phyloP scores from a whole-genome alignment of 2,797 vertebrate species.

The Paguma larvata region DNA sequence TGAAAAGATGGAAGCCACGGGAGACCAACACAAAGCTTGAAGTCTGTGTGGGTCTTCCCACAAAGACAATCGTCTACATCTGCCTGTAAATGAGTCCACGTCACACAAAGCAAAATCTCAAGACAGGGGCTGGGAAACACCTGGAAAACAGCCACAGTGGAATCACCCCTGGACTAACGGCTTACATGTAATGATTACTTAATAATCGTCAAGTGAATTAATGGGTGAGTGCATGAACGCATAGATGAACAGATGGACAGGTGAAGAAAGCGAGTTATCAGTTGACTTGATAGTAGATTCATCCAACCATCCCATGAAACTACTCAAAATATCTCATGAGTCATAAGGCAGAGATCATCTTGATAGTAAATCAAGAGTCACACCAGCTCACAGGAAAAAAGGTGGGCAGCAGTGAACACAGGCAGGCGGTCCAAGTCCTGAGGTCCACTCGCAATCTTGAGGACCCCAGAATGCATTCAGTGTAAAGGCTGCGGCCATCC shows the following conservation, averaged over 20 bases:
- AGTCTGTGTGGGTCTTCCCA: not conserved
- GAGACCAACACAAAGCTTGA: not conserved
- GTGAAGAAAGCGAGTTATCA: not conserved
- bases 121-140: not conserved
- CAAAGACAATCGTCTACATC: not conserved
- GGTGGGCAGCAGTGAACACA: not conserved
- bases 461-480: not conserved
- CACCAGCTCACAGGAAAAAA: not conserved
- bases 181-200: not conserved
- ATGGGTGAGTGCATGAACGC: not conserved
- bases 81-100: not conserved
- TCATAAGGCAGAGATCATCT: not conserved
- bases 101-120: not conserved
- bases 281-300: not conserved
- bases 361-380: not conserved
- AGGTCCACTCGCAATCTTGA: not conserved
- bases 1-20: not conserved
- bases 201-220: not conserved
- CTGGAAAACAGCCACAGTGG: not conserved
- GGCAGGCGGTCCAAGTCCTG: not conserved
- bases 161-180: not conserved
- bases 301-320: not conserved
- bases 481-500: not conserved
- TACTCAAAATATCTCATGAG: not conserved
- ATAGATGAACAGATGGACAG: not conserved